These are phyloP conservation scores for Chrysodeixis includens DNA, from an alignment of 2,888 invertebrate genomes.

Conservation along the genomic window DNA sequence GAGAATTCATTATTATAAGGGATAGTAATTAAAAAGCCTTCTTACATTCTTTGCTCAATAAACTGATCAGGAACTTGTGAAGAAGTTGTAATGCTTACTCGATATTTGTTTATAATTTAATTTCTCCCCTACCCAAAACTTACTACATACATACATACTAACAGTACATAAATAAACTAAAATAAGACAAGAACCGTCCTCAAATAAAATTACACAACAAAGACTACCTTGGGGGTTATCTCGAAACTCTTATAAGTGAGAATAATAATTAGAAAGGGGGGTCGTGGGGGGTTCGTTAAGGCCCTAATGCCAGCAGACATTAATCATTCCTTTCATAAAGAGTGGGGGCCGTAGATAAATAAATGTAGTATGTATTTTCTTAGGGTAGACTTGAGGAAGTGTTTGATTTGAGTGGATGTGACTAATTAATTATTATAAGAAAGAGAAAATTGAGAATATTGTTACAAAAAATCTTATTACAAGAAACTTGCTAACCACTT, in stretches of 20 bases:
- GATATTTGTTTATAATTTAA: too few species aligned
- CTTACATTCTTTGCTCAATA: too few species aligned
- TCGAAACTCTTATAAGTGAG: slow-evolving; percentile 87
- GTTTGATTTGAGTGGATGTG: slow-evolving; percentile 67
- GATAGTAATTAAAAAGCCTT: too few species aligned
- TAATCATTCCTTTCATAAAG: slow-evolving; percentile 90
- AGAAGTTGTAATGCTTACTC: too few species aligned
- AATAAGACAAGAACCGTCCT: slow-evolving; percentile 21
- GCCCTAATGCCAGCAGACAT: slow-evolving; percentile 88
- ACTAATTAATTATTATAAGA: too few species aligned
- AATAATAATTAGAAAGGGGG: slow-evolving; percentile 83
- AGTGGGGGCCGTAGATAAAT: slow-evolving; percentile 88
- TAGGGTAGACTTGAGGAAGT: slow-evolving; percentile 85
- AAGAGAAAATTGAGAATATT: too few species aligned
- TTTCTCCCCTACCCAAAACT: too few species aligned
- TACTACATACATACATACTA: slow-evolving; percentile 3
- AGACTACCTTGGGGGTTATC: slow-evolving; percentile 64
- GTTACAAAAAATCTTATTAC: too few species aligned
- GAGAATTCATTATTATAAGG: too few species aligned
- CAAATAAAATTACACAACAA: slow-evolving; percentile 61
- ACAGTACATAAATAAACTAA: slow-evolving; percentile 7
- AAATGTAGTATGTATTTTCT: slow-evolving; percentile 89
- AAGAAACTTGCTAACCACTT: too few species aligned
- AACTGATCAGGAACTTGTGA: too few species aligned
- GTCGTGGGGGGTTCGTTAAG: slow-evolving; percentile 80